phyloP scores from a whole-genome alignment of 2,888 invertebrate species.

The Hyles lineata region DNA sequence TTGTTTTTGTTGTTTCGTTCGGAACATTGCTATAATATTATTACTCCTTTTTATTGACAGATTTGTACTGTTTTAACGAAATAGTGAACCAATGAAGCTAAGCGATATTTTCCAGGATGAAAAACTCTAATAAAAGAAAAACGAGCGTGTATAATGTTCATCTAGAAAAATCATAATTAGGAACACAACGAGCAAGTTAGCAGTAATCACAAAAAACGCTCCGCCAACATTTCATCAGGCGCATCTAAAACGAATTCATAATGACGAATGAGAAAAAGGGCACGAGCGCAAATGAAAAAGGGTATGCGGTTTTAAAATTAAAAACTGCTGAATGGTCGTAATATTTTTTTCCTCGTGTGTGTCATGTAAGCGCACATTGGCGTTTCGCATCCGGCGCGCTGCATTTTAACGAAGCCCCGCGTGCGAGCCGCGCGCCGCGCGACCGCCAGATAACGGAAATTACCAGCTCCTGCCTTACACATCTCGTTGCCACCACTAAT shows the following conservation, averaged over 20 bases:
- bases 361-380: slow-evolving; percentile 66
- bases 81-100: neutral
- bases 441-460: slow-evolving; percentile 71
- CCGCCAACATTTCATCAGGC: slow-evolving; percentile 12
- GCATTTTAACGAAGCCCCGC: slow-evolving; percentile 71
- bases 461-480: slow-evolving; percentile 60
- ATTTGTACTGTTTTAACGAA: slow-evolving; percentile 4
- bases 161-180: neutral
- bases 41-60: slow-evolving; percentile 15
- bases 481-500: slow-evolving; percentile 45
- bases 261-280: slow-evolving; percentile 53
- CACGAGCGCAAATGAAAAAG: slow-evolving; percentile 52
- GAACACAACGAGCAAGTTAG: neutral
- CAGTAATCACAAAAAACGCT: slow-evolving; percentile 4
- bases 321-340: slow-evolving; percentile 58
- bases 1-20: slow-evolving; percentile 52
- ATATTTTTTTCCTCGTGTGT: slow-evolving; percentile 58
- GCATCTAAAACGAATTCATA: slow-evolving; percentile 42
- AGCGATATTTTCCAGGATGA: neutral
- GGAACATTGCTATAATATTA: slow-evolving; percentile 31
- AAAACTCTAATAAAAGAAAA: neutral
- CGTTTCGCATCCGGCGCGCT: slow-evolving; percentile 68
- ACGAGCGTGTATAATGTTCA: neutral
- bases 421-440: slow-evolving; percentile 37
- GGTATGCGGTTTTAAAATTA: slow-evolving; percentile 59